phyloP scores from a whole-genome alignment of 92 coral and sea anemone species.

The Palythoa grandis region DNA sequence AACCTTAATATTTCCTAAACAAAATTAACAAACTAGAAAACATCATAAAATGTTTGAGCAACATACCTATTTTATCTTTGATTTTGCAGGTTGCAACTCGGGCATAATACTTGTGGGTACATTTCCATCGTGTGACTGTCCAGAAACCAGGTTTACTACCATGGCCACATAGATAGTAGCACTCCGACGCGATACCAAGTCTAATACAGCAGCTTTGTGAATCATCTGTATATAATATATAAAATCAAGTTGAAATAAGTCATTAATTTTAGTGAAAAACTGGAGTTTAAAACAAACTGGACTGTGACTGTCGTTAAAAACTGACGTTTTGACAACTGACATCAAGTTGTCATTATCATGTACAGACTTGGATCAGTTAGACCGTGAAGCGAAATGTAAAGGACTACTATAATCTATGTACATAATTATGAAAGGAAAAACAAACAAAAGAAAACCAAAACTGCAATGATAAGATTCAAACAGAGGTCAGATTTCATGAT shows the following conservation, averaged over 20 bases:
- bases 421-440: too few relatives aligned
- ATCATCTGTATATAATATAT: not conserved
- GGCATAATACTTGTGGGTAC: conserved; percentile 77
- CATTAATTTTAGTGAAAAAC: not conserved
- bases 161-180: conserved; percentile 91
- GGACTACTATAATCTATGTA: too few relatives aligned
- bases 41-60: not conserved
- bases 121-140: conserved; percentile 73
- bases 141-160: conserved; percentile 69
- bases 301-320: too few relatives aligned
- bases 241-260: not conserved
- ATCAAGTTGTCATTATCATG: too few relatives aligned
- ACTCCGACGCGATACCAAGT: conserved; percentile 71
- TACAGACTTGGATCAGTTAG: too few relatives aligned
- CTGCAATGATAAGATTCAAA: too few relatives aligned
- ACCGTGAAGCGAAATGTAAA: too few relatives aligned
- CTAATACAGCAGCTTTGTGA: conserved; percentile 70
- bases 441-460: too few relatives aligned
- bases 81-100: conserved; percentile 79
- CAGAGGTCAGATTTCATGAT: too few relatives aligned
- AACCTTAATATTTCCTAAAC: too few relatives aligned
- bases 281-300: too few relatives aligned
- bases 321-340: too few relatives aligned
- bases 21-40: not conserved
- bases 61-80: conserved; percentile 71